Evolutionary conservation across 2,888 invertebrate genomes (phyloP).

Genomic region (Microctonus brassicae): DNA sequence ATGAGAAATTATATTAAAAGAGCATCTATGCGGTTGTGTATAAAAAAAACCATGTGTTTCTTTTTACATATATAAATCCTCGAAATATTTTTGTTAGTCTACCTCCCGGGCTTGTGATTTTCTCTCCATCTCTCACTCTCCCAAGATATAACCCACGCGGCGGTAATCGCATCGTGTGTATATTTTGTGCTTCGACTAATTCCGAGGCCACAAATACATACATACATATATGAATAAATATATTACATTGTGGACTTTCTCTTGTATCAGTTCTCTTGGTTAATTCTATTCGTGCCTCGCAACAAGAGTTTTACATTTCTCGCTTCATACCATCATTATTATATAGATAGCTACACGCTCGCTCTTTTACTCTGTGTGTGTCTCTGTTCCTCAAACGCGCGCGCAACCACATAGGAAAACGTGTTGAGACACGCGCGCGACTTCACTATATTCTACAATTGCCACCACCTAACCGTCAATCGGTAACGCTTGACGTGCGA

Average conservation of each 20-base stretch:
- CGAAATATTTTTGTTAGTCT: neutral
- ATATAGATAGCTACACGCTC: neutral
- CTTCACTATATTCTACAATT: neutral
- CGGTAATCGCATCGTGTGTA: neutral
- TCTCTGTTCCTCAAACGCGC: too few species aligned
- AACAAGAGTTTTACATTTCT: slow-evolving; percentile 9
- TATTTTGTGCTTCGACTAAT: neutral
- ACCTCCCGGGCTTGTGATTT: slow-evolving; percentile 1
- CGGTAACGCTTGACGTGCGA: slow-evolving; percentile 13
- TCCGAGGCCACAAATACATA: neutral
- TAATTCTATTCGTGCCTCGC: slow-evolving; percentile 9
- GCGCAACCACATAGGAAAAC: too few species aligned
- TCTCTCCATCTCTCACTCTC: neutral
- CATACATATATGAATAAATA: neutral
- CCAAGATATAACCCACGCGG: slow-evolving; percentile 5
- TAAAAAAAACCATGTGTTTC: neutral
- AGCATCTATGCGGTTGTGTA: neutral
- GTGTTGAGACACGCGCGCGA: neutral
- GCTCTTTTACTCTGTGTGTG: too few species aligned
- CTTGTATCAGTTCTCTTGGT: neutral
- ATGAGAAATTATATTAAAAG: slow-evolving; percentile 1
- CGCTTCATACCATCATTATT: slow-evolving; percentile 15
- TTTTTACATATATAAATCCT: neutral
- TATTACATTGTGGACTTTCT: neutral
- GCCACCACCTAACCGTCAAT: slow-evolving; percentile 6